These are phyloP conservation scores for Papilio helenus DNA, from an alignment of 1,140 invertebrate species.

Conservation along the genomic window DNA sequence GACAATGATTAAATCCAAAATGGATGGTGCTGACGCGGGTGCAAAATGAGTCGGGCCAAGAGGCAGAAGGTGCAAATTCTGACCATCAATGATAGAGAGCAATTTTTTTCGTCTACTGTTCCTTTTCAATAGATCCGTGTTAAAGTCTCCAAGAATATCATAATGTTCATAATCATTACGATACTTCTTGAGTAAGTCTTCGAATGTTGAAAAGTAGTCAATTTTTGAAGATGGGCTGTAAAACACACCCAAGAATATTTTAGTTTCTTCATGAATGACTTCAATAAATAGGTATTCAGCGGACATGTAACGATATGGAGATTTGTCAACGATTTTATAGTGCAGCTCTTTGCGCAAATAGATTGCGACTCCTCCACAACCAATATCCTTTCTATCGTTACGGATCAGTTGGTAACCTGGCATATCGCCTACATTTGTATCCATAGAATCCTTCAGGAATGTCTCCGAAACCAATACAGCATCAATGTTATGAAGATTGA, in stretches of 20 bases:
- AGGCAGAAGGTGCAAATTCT: slow-evolving; percentile 37
- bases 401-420: slow-evolving; percentile 31
- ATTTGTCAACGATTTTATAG: slow-evolving; percentile 17
- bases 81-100: slow-evolving; percentile 16
- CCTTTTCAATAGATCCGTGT: slow-evolving; percentile 43
- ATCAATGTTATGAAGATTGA: slow-evolving; percentile 18
- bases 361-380: slow-evolving; percentile 44
- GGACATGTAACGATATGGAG: slow-evolving; percentile 24
- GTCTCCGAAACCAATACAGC: slow-evolving; percentile 31
- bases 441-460: slow-evolving; percentile 13
- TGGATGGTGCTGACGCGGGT: slow-evolving; percentile 35
- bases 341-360: slow-evolving; percentile 40
- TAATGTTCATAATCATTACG: slow-evolving; percentile 26
- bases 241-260: slow-evolving; percentile 39
- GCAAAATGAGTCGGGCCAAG: slow-evolving; percentile 40
- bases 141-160: slow-evolving; percentile 42
- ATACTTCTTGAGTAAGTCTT: slow-evolving; percentile 15
- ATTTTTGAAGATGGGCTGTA: slow-evolving; percentile 40
- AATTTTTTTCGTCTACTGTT: slow-evolving; percentile 36
- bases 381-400: slow-evolving; percentile 41
- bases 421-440: background rate
- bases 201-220: slow-evolving; percentile 40
- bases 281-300: slow-evolving; percentile 42
- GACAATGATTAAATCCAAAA: slow-evolving; percentile 43
- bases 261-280: slow-evolving; percentile 9